phyloP scores from a whole-genome alignment of 2,113 vertebrate genomes.

The Gavia stellata region DNA sequence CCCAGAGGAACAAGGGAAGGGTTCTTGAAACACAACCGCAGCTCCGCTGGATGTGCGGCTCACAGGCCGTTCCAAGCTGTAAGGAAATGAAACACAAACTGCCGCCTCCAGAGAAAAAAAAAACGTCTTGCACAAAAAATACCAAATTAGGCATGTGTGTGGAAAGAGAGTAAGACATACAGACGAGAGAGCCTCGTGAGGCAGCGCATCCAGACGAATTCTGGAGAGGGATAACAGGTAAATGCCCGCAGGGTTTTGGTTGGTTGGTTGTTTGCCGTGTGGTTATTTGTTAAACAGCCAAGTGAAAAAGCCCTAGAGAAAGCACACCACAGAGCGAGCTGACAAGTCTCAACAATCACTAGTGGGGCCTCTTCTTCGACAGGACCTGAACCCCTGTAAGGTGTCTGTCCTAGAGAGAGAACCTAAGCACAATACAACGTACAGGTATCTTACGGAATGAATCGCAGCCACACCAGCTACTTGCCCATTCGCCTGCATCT shows the following conservation, averaged over 20 bases:
- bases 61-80: rapidly evolving
- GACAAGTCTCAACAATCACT: neutral
- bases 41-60: rapidly evolving
- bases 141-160: rapidly evolving
- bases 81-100: neutral
- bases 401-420: neutral
- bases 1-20: neutral
- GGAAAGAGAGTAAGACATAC: neutral
- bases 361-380: neutral
- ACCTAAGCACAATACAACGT: neutral
- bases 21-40: neutral
- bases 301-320: neutral
- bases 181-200: neutral
- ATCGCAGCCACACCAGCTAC: neutral
- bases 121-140: neutral
- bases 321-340: neutral
- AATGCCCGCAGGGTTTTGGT: rapidly evolving
- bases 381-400: neutral
- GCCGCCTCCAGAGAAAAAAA: too few relatives aligned
- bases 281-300: neutral
- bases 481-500: neutral
- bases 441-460: neutral
- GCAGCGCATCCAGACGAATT: neutral
- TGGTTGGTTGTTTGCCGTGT: neutral
- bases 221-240: neutral